A percentile compares a stretch with the other conserved stretches of the same genome.
Conservation (phyloP, 2,888 invertebrate genomes). For the Isoperla grammatica region DNA sequence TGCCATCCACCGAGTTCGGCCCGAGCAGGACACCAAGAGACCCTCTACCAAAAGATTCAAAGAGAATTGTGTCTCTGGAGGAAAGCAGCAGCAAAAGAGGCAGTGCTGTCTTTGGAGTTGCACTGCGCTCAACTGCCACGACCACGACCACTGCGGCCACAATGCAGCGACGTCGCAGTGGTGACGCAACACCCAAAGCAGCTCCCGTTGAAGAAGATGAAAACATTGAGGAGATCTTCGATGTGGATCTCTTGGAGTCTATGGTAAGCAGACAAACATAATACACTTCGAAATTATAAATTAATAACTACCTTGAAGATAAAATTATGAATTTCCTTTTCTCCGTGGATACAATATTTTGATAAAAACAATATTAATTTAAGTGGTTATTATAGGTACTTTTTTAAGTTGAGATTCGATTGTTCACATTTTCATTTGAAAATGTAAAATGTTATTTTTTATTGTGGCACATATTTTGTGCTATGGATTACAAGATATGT, state of each 20-base stretch:
- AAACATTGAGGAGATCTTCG: slow-evolving; percentile 67
- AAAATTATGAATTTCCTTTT: too few species aligned
- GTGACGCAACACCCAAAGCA: slow-evolving; percentile 34
- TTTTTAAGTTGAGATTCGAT: too few species aligned
- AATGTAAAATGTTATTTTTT: too few species aligned
- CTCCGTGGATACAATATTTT: too few species aligned
- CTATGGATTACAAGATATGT: too few species aligned
- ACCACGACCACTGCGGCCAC: slow-evolving; percentile 49
- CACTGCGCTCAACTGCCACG: slow-evolving; percentile 40
- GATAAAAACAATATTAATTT: too few species aligned
- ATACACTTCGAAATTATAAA: too few species aligned
- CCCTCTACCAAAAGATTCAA: slow-evolving; percentile 26
- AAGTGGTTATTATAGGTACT: too few species aligned
- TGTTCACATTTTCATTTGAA: too few species aligned
- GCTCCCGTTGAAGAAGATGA: slow-evolving; percentile 45
- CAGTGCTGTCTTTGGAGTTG: slow-evolving; percentile 24
- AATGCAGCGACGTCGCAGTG: slow-evolving; percentile 21
- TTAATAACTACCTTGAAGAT: too few species aligned
- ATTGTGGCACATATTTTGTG: too few species aligned
- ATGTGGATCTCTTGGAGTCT: slow-evolving; percentile 62
- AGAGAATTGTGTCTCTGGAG: slow-evolving; percentile 22
- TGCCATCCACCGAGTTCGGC: not conserved
- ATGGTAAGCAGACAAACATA: slow-evolving; percentile 51
- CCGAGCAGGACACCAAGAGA: slow-evolving; percentile 12
- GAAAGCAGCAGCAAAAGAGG: slow-evolving; percentile 11